Evolutionary conservation across 2,797 vertebrate genomes (phyloP), one percentile per base, ranked within the genome.

Genomic region (Clarias pachynema): DNA sequence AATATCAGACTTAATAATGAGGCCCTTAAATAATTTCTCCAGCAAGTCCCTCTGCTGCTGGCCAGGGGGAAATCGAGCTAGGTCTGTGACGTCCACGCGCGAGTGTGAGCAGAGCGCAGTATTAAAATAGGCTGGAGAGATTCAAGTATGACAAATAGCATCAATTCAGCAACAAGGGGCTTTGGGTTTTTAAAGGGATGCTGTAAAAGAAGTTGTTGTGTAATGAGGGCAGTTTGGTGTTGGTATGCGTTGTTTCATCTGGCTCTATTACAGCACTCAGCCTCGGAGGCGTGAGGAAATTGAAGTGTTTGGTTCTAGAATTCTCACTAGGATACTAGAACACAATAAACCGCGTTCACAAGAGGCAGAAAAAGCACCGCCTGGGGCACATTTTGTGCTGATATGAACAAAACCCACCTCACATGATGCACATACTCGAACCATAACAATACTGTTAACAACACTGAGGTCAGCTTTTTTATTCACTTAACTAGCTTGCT

Each of bases 1-100:
- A 87, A 86, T 86, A 88, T 87, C 88, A 70, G 80, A 86, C 84
- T 53, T 86, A 81, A 85, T 87, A 86, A 84, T 83, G 62, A 80
- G 84, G 85, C 81, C 73, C 84, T 86, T 84, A 89, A 90, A 90
- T 89, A 84, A 87, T 86, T 89, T 86, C 70, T 77, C 62, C 15
- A 44, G 82, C 73, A 82, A 81, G 79, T 77, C 84, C 72, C 70
- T 85, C 62, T 68, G 85, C 84, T 85, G 80, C 82, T 70, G 80
- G 79, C 81, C 70, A 53, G 73, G 62, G 81, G 82, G 74, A 59
- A 68, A 84, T 82, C 56, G 26, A 88, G 86, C 84, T 84, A 53
- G 83, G 86, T 84, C 81, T 75, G 69, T 69, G 69, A 81, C 34
- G 29, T 78, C 53, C 40, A 34, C 9, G 66, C 78, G 49, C 24